These are phyloP conservation scores for Choristoneura fumiferana DNA, from an alignment of 1,140 invertebrate genomes.

Conservation along the genomic window DNA sequence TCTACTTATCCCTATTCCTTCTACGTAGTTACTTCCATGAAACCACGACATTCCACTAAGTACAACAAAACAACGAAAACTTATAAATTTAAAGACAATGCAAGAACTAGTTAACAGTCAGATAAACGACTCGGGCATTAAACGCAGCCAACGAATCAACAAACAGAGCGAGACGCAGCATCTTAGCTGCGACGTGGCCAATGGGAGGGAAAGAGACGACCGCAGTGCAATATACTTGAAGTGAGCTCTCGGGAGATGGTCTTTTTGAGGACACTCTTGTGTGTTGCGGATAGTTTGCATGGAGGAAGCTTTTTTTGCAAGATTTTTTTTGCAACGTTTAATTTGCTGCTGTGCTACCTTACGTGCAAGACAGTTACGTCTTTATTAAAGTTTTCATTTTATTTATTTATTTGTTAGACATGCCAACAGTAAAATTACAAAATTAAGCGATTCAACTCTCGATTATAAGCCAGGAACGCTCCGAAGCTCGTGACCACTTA, in stretches of 20 bases:
- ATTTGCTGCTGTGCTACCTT: too few relatives aligned
- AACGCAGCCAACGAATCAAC: neutral
- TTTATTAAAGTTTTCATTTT: too few relatives aligned
- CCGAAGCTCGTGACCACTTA: too few relatives aligned
- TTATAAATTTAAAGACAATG: conserved; percentile 16
- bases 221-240: conserved; percentile 4
- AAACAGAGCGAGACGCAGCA: neutral
- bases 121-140: conserved; percentile 2
- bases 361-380: too few relatives aligned
- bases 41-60: too few relatives aligned
- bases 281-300: neutral
- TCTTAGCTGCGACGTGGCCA: neutral
- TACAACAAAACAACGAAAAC: neutral
- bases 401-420: too few relatives aligned
- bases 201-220: neutral
- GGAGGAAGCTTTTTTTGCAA: neutral
- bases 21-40: too few relatives aligned
- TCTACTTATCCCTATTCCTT: too few relatives aligned
- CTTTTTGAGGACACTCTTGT: conserved; percentile 18
- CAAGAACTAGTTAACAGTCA: conserved; percentile 11
- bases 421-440: too few relatives aligned
- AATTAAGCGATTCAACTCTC: too few relatives aligned
- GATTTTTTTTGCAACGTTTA: neutral
- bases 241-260: conserved; percentile 12
- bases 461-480: too few relatives aligned